Evolutionary conservation across 2,888 invertebrate genomes (phyloP).

Genomic region (Cheilosia vernalis): DNA sequence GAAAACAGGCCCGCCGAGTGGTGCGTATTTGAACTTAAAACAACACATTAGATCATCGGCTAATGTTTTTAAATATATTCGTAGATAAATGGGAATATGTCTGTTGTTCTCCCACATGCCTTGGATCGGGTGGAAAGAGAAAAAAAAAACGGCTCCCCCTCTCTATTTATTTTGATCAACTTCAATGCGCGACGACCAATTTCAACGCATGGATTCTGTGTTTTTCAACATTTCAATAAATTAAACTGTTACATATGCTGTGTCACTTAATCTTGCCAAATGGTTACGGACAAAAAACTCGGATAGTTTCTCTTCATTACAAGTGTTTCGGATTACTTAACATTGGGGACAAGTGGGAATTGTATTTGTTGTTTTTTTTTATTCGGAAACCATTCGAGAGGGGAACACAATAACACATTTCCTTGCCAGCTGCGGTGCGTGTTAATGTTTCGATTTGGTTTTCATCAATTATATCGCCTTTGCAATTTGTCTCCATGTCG

Average conservation of each 20-base stretch:
- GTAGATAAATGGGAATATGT: not conserved
- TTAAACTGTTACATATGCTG: slow-evolving; percentile 50
- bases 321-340: slow-evolving; percentile 49
- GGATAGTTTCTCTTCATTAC: slow-evolving; percentile 40
- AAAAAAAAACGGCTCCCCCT: not conserved
- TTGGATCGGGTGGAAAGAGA: not conserved
- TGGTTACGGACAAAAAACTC: slow-evolving; percentile 14
- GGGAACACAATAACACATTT: slow-evolving; percentile 6
- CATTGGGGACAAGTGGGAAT: slow-evolving; percentile 49
- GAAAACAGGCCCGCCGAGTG: not conserved
- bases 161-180: slow-evolving; percentile 22
- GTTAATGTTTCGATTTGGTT: slow-evolving; percentile 47
- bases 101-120: slow-evolving; percentile 39
- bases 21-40: not conserved
- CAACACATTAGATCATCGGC: slow-evolving; percentile 9
- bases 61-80: not conserved
- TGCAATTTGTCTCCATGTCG: slow-evolving; percentile 57
- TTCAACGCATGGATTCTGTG: slow-evolving; percentile 24
- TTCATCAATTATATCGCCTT: slow-evolving; percentile 48
- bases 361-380: slow-evolving; percentile 5
- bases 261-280: slow-evolving; percentile 59
- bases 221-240: slow-evolving; percentile 64
- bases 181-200: slow-evolving; percentile 27
- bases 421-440: slow-evolving; percentile 52
- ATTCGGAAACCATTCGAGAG: slow-evolving; percentile 31